Evolutionary conservation across 1,140 invertebrate genomes (phyloP).

Genomic region (Caerostris extrusa): DNA sequence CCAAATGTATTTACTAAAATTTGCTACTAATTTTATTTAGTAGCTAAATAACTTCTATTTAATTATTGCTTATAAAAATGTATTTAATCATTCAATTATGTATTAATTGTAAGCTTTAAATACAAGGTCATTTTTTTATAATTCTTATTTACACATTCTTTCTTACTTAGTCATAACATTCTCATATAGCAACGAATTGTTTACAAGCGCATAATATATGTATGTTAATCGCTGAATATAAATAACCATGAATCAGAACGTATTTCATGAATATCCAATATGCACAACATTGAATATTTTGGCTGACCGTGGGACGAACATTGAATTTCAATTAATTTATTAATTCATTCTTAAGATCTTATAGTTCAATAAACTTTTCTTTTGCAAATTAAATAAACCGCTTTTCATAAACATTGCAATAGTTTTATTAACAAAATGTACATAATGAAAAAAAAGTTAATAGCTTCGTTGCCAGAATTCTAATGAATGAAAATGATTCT

Average conservation of each 20-base stretch:
- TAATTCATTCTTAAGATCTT: background rate
- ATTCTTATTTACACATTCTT: background rate
- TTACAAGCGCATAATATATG: background rate
- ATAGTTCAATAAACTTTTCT: background rate
- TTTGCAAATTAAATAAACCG: background rate
- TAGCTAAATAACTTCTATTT: background rate
- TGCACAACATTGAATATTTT: background rate
- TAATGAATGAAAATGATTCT: no score
- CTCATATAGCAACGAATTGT: background rate
- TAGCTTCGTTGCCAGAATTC: no score
- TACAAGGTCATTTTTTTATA: background rate
- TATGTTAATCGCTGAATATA: background rate
- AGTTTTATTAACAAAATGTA: no score
- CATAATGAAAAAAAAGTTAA: no score
- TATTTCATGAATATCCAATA: slow-evolving; percentile 4
- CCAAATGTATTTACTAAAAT: background rate
- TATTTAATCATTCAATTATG: no score
- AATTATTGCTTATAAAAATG: no score
- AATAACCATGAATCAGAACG: background rate
- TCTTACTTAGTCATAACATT: no score
- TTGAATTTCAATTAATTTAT: slow-evolving; percentile 27
- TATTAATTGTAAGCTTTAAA: background rate
- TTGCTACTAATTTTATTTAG: background rate
- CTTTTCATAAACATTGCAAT: background rate
- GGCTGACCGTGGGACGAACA: background rate